Base-by-base conservation (phyloP, 2,113 vertebrate genomes). In the Petrocephalus zakoni region DNA sequence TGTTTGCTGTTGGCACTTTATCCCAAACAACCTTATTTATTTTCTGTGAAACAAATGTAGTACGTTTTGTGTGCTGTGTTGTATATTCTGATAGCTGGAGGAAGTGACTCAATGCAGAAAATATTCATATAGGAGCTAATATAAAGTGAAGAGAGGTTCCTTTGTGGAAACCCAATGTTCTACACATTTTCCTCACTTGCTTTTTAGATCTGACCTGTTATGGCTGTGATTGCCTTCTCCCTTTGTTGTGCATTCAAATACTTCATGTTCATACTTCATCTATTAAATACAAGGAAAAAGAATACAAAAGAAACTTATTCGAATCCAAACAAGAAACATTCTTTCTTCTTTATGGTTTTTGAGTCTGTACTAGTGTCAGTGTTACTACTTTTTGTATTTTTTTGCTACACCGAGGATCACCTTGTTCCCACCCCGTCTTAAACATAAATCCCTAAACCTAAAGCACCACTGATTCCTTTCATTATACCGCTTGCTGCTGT, bases 1-100 rank as follows among this genome's bases (percentile, higher is more conserved):
- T 83, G 51, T 25, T 7, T 90, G 81, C 81, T 53, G 3, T 78
- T 46, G 85, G 78, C 85, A 88, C 55, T 87, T 89, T 90, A 88
- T 56, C n/a, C n/a, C 37, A 87, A 89, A 87, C 21, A 83, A 87
- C 53, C 86, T 49, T 61, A 13, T 88, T 88, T 55, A 42, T 37
- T 25, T 88, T 83, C 49, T 56, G 29, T 82, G 49, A 25, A 88
- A 72, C 25, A 81, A 88, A 88, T 29, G 5, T 52, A 75, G 17
- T 75, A 47, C 46, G 21, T 88, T 81, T 81, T 22, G 49, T 5
- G 5, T 75, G 13, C 68, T 37, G 68, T 75, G 29, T 75, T 75
- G 68, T 6, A 75, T 75, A 49, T 55, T 82, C 47, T 55, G 68
- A 53, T 51, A 53, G n/a, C 37, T 11, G n/a, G 51, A 61, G 87